Evolutionary conservation across 2,113 vertebrate species (phyloP).

Genomic region (Steatornis caripensis): DNA sequence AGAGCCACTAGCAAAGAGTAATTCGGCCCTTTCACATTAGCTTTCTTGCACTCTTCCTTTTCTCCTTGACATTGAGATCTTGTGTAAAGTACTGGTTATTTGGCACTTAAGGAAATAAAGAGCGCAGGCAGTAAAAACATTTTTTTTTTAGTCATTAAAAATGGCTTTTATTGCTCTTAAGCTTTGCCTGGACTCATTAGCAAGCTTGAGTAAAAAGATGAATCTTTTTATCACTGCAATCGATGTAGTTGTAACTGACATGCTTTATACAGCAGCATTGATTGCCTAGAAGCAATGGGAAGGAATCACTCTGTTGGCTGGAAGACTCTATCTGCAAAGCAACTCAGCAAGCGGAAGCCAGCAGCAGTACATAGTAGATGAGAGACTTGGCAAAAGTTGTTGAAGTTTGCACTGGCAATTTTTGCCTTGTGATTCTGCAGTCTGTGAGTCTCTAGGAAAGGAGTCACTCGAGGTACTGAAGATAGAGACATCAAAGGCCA

Average conservation of each 20-base stretch:
- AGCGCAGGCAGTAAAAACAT: neutral
- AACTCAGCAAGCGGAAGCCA: neutral
- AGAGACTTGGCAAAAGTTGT: neutral
- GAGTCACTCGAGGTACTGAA: neutral
- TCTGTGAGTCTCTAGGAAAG: neutral
- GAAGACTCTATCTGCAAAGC: neutral
- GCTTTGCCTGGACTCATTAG: slow-evolving; percentile 23
- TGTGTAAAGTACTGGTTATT: neutral
- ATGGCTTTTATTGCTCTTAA: slow-evolving; percentile 30
- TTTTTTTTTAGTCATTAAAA: neutral
- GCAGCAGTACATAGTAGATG: neutral
- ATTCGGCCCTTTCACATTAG: neutral
- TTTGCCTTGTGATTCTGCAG: neutral
- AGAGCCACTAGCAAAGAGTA: neutral
- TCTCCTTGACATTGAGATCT: neutral
- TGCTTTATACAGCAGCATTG: neutral
- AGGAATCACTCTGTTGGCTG: neutral
- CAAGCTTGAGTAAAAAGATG: neutral
- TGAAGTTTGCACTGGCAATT: neutral
- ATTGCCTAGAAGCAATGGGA: neutral
- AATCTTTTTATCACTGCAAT: neutral
- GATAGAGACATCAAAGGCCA: neutral
- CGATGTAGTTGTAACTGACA: neutral
- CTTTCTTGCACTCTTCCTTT: neutral
- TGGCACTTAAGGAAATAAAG: slow-evolving; percentile 31